Conservation (phyloP, 1,140 invertebrate genomes). For the Lutraria rhynchaena region DNA sequence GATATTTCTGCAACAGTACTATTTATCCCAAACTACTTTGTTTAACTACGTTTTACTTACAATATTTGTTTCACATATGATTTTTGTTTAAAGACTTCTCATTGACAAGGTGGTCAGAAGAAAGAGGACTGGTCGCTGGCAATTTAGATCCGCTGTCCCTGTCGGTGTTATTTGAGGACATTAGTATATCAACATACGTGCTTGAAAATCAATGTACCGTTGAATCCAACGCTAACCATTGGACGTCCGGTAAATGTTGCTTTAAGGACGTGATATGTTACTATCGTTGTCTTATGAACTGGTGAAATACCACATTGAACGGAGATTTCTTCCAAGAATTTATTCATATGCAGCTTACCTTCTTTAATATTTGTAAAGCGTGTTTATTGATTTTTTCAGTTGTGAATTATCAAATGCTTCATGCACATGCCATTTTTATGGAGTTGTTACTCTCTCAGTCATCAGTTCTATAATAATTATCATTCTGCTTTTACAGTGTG, state of each 20-base stretch:
- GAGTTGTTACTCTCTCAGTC: too few relatives aligned
- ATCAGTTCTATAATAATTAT: too few relatives aligned
- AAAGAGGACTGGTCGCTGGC: neutral
- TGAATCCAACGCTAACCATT: neutral
- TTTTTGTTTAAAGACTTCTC: constrained; percentile 39
- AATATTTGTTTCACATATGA: neutral
- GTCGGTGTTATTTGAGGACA: neutral
- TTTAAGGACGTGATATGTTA: neutral
- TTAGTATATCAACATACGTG: constrained; percentile 22
- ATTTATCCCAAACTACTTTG: neutral
- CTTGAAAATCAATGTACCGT: neutral
- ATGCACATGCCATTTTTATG: too few relatives aligned
- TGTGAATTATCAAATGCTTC: too few relatives aligned
- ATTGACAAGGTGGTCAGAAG: neutral
- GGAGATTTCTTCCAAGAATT: too few relatives aligned
- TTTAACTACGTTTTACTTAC: too few relatives aligned
- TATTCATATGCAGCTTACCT: too few relatives aligned
- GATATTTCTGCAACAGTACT: too few relatives aligned
- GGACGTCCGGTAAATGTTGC: neutral
- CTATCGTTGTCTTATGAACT: too few relatives aligned
- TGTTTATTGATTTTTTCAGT: too few relatives aligned
- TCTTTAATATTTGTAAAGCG: too few relatives aligned
- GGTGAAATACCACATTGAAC: too few relatives aligned
- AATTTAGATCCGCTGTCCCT: neutral
- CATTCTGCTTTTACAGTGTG: constrained; percentile 47